Evolutionary conservation across 1,140 invertebrate genomes (phyloP).

Genomic region (Triops cancriformis): DNA sequence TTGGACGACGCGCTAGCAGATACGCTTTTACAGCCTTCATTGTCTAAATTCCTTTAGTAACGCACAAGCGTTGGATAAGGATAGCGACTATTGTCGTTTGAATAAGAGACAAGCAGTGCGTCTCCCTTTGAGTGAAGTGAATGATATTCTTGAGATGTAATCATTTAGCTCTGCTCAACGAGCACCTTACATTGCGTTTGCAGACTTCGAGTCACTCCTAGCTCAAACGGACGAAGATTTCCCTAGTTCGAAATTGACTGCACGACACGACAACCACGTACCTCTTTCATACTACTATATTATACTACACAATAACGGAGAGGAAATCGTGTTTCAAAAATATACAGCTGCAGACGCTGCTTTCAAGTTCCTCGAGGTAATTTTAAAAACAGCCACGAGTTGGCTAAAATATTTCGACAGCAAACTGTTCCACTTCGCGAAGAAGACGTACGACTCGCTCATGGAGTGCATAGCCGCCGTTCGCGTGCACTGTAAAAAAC

Average conservation of each 20-base stretch:
- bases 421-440: neutral
- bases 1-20: too few relatives aligned
- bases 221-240: neutral
- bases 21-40: too few relatives aligned
- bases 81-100: too few relatives aligned
- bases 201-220: too few relatives aligned
- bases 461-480: neutral
- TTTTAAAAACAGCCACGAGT: too few relatives aligned
- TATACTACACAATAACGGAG: neutral
- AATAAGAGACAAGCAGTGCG: too few relatives aligned
- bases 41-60: too few relatives aligned
- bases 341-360: neutral
- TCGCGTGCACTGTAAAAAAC: neutral
- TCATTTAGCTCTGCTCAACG: neutral
- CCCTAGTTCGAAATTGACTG: neutral
- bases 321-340: neutral
- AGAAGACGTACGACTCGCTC: neutral
- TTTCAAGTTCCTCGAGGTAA: too few relatives aligned
- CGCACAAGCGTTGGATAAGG: too few relatives aligned
- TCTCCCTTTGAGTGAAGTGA: too few relatives aligned
- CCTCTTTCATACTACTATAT: neutral
- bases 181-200: neutral
- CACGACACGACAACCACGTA: neutral
- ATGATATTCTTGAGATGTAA: too few relatives aligned
- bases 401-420: neutral